Evolutionary conservation across 64 coral and sea anemone species (phyloP), one percentile per base, ranked within the genome.

Genomic region (Dendronephthya gigantea): DNA sequence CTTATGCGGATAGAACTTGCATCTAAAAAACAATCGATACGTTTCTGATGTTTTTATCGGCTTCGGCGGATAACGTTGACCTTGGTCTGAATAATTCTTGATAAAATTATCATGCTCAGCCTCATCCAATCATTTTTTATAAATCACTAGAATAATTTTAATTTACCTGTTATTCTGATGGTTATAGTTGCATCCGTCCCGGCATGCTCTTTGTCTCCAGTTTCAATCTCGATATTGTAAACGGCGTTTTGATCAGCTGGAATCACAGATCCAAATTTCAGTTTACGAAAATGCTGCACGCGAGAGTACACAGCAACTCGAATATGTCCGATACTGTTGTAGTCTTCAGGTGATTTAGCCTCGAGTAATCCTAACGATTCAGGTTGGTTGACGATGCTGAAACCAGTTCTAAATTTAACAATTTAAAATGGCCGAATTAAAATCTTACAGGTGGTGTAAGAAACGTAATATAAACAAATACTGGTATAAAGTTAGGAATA

Each of bases 151-250:
- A 1, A 79, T 79, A 48, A n/a, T n/a, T n/a, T n/a, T n/a, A n/a
- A n/a, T n/a, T 86, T 50, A 90, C 89, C 89, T 11, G 89, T 90
- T 48, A 90, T 50, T 59, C 83, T 86, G 11, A 86, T 86, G 31
- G 66, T 84, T 4, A 90, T 86, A n/a, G 88, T 38, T 50, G 89
- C 68, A 23, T 90, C 35, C n/a, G 48, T 86, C 16, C 88, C 43
- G 17, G 41, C 50, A 31, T 89, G 9, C 36, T 89, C 39, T 2
- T 15, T 81, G 12, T 76, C 16, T 40, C 49, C 89, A 38, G 35
- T 90, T 22, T 90, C 83, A 17, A 90, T 35, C 29, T 86, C 35
- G 38, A 90, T 38, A 48, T 81, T 11, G 35, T 90, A 90, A 34
- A 39, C 9, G 39, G 49, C 48, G 15, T 58, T 43, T 4, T 81